phyloP scores from a whole-genome alignment of 2,888 invertebrate genomes.

The Leucophora obtusa region DNA sequence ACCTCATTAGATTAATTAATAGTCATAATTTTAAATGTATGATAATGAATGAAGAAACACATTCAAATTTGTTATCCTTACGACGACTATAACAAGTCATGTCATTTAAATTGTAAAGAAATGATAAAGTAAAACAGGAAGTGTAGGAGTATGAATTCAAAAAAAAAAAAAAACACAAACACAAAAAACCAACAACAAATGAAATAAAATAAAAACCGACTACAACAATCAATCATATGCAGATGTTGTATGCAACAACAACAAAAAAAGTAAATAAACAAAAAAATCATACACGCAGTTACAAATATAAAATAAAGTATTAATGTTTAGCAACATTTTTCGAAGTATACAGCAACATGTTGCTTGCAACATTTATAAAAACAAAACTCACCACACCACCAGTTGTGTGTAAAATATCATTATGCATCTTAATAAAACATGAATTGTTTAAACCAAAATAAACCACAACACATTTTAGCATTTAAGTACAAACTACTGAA shows the following conservation, averaged over 20 bases:
- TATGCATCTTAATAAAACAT: conserved; percentile 61
- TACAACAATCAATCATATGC: conserved; percentile 58
- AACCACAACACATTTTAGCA: conserved; percentile 63
- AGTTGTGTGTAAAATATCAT: conserved; percentile 9
- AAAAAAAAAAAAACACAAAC: too few relatives aligned
- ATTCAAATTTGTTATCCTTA: conserved; percentile 29
- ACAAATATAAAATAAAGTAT: conserved; percentile 10
- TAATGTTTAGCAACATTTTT: background rate
- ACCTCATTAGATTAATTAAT: conserved; percentile 60
- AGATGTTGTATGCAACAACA: conserved; percentile 50
- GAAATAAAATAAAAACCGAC: conserved; percentile 33
- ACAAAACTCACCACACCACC: conserved; percentile 34
- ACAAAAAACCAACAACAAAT: background rate
- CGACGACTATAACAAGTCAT: background rate
- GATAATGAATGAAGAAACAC: background rate
- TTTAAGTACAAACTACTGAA: conserved; percentile 46
- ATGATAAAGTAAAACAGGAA: conserved; percentile 30
- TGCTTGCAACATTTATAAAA: conserved; percentile 9
- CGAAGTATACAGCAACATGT: conserved; percentile 27
- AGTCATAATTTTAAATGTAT: conserved; percentile 44
- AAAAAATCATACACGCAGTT: background rate
- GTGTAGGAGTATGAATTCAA: conserved; percentile 31
- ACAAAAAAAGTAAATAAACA: conserved; percentile 1
- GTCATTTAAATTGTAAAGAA: conserved; percentile 10
- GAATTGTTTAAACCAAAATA: conserved; percentile 60